Base-by-base conservation (phyloP, 2,797 vertebrate genomes). In the Gymnothorax reevesii region DNA sequence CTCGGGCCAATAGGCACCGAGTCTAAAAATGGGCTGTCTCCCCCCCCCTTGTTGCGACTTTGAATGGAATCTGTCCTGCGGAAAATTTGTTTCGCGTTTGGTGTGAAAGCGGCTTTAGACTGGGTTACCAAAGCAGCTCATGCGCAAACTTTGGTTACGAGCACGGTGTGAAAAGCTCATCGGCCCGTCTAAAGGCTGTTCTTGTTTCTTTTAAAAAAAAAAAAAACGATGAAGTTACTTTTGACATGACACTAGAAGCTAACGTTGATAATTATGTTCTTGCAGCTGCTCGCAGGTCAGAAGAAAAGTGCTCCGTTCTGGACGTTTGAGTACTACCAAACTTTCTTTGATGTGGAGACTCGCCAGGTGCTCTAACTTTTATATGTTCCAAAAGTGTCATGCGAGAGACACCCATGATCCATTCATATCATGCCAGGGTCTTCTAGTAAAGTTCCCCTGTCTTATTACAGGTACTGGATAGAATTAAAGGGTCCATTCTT, bases 301-400 rank as follows among this genome's bases (percentile, higher is more conserved):
- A 98, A 96, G 95, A 98, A 97, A 95, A 97, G 91, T 91, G 94
- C 94, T 55, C 97, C 98, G 55, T 99, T 99, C 94, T 99, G 98
- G 98, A 98, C 98, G 0, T 98, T 99, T 93, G 98, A 99, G 49
- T 99, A 98, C 92, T 99, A 99, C 90, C 99, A 99, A 91, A 96
- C 92, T 0, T 98, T 98, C 91, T 99, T 99, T 17, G 97, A 99
- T 89, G 95, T 99, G 79, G 98, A 99, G 86, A 99, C 97, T 0
- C 94, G 96, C 90, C 97, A 99, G 93, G 98, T 99, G 95, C 91
- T 88, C 52, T 80, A 4, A 2, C 25, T 22, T 42, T n/a, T 83
- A 10, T 57, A 12, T 59, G 1, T 10, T 20, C 7, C 6, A 57
- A 71, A 73, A n/a, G 20, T 57, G 13, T 22, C 33, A n/a, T 4